Conservation (phyloP, 1,140 invertebrate species). For the Calephelis virginiensis region DNA sequence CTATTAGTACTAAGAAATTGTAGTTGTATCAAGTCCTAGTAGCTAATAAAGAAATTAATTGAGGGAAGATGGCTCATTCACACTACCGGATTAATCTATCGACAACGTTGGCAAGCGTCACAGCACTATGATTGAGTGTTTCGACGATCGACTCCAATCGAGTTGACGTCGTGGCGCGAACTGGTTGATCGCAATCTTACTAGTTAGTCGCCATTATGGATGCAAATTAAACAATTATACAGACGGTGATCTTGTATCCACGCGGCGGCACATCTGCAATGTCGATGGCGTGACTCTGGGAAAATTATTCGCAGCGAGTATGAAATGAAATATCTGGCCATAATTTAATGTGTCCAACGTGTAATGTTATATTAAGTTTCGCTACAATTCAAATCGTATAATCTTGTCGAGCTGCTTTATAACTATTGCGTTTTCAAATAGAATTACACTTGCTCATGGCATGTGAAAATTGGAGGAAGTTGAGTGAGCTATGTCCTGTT, state of each 20-base stretch:
- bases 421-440: not conserved
- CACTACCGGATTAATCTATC: slow-evolving; percentile 21
- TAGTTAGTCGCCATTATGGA: slow-evolving; percentile 65
- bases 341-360: slow-evolving; percentile 22
- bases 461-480: no score
- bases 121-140: slow-evolving; percentile 41
- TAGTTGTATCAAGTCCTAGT: no score
- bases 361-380: slow-evolving; percentile 24
- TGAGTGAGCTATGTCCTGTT: no score
- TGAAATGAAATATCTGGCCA: slow-evolving; percentile 20
- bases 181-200: slow-evolving; percentile 63
- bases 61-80: no score
- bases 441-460: not conserved
- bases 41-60: no score
- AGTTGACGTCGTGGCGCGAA: slow-evolving; percentile 61
- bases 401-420: slow-evolving; percentile 11
- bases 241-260: slow-evolving; percentile 31
- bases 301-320: slow-evolving; percentile 38
- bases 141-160: slow-evolving; percentile 51
- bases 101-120: slow-evolving; percentile 19
- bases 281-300: slow-evolving; percentile 45
- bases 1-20: no score
- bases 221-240: slow-evolving; percentile 63
- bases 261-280: slow-evolving; percentile 40
- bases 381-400: slow-evolving; percentile 19